Evolutionary conservation across 64 coral and sea anemone genomes (phyloP), one percentile per base, ranked within the genome.

Genomic region (Actinia equina): DNA sequence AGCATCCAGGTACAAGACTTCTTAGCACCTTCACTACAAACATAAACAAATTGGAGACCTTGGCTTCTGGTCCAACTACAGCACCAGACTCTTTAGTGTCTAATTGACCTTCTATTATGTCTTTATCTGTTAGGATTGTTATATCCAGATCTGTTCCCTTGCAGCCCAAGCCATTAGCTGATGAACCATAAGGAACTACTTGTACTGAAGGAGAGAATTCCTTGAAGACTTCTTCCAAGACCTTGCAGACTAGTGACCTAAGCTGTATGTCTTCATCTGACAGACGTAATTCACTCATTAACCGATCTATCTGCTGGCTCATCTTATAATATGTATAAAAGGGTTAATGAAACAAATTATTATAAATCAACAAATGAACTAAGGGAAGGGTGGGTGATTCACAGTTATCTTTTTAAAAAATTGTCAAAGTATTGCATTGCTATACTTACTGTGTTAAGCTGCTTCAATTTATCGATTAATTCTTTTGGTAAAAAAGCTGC

Each of bases 161-260:
- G 85, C 93, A 98, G 8, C 96, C 93, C 18, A 95, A 87, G 17
- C 96, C 93, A 94, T 57, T 94, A 17, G 82, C 74, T n/a, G 96
- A 90, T 25, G 96, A 98, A 44, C 96, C 96, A 92, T 92, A 98
- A 17, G 88, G 89, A 17, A 92, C 82, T 18, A 98, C 84, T n/a
- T 87, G 55, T 30, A 64, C 80, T 12, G 52, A 84, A 10, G 69
- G 71, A 79, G 87, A 92, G 6, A 94, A 87, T 84, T 98, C 96
- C 77, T 70, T 42, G 59, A 94, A 98, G 19, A 98, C 91, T 67
- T 94, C 96, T 60, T 92, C 60, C 63, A 98, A 63, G 37, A 94
- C 86, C 43, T 88, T 89, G 65, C 93, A 92, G 18, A 98, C 83
- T 55, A 98, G 88, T 53, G 70, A 56, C 44, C 96, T 86, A 19